Percentiles rank a stretch among this genome's conserved stretches.
Conservation (phyloP, 2,113 vertebrate genomes). For the Sorex fumeus region DNA sequence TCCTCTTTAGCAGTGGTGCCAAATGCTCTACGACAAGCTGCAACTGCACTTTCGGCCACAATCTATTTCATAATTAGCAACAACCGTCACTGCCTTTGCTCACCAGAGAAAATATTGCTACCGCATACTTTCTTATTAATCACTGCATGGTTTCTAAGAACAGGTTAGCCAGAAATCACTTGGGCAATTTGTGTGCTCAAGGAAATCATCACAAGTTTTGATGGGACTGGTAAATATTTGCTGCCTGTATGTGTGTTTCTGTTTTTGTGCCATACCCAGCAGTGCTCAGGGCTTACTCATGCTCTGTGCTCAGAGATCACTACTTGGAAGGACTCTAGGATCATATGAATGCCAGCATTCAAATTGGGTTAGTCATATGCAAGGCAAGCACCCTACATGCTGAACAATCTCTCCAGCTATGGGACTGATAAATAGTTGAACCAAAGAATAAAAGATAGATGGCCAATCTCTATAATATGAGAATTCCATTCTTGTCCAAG, state of each 20-base stretch:
- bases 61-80: constrained; percentile 43
- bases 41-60: constrained; percentile 1
- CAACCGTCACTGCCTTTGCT: constrained; percentile 29
- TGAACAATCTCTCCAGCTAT: no score
- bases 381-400: no score
- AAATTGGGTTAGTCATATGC: no score
- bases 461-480: neutral
- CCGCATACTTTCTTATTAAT: constrained; percentile 56
- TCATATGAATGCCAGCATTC: no score
- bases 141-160: neutral
- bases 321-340: no score
- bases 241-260: no score
- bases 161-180: constrained; percentile 47
- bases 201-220: constrained; percentile 45
- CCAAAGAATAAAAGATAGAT: constrained; percentile 61
- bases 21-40: constrained; percentile 49
- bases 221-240: constrained; percentile 53
- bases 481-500: neutral
- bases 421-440: neutral
- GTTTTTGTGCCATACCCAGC: no score
- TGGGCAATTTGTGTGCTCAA: constrained; percentile 26
- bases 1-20: constrained; percentile 57
- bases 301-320: no score
- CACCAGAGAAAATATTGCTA: constrained; percentile 48
- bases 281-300: no score